Conservation (phyloP, 2,797 vertebrate species). For the Thalassophryne amazonica region DNA sequence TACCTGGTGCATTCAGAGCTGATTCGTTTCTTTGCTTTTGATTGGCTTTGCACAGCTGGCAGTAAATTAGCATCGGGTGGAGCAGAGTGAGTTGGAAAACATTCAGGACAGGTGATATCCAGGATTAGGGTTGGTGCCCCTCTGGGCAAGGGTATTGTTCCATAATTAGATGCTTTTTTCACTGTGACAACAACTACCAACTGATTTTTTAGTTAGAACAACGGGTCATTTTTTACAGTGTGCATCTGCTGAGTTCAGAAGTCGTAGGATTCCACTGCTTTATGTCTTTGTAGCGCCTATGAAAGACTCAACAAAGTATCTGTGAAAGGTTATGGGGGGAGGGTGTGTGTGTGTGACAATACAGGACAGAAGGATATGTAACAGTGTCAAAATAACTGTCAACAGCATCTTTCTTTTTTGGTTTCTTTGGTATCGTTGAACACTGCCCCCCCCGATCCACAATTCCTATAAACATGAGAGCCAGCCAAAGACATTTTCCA, state of each 20-base stretch:
- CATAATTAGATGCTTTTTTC: too few species aligned
- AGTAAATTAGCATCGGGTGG: too few species aligned
- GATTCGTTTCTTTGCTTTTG: too few species aligned
- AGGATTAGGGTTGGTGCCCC: too few species aligned
- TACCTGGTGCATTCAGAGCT: constrained; percentile 14
- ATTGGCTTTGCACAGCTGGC: neutral
- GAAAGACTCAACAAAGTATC: neutral
- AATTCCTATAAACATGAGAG: constrained; percentile 27
- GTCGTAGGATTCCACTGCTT: neutral
- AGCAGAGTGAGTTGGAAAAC: too few species aligned
- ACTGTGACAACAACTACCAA: too few species aligned
- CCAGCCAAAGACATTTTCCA: constrained; percentile 39
- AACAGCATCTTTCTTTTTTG: neutral
- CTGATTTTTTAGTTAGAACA: too few species aligned
- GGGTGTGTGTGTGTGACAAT: too few species aligned
- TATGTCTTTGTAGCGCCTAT: neutral
- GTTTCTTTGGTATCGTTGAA: constrained; percentile 1
- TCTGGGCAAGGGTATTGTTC: too few species aligned
- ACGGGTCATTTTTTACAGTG: neutral
- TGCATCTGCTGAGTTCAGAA: too few species aligned
- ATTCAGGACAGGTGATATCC: too few species aligned
- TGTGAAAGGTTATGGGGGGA: neutral
- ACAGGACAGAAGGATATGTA: too few species aligned
- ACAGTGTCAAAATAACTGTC: neutral
- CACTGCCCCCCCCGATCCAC: constrained; percentile 24